Base-by-base conservation (phyloP, 2,113 vertebrate species). In the Symphodus melops region DNA sequence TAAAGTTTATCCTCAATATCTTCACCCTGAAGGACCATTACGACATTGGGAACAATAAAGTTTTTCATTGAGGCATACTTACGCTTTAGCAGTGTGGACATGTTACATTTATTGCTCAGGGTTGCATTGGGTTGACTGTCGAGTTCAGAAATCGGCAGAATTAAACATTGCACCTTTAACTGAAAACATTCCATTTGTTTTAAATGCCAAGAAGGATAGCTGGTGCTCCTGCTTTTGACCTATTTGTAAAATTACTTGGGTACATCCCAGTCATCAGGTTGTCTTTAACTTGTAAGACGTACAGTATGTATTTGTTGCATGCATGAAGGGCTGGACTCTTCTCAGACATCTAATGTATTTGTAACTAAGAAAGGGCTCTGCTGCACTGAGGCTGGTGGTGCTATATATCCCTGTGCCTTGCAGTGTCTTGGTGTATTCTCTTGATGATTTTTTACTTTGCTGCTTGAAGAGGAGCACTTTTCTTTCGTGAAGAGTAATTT, bases 401-500 rank as follows among this genome's bases (percentile, higher is more conserved):
- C 53, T 42, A 41, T 63, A 16, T 28, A 28, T 70, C 36, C 52
- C 55, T 7, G 8, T 53, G 63, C 57, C 44, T 55, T 60, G 53
- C 54, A 33, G 37, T 70, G 42, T 65, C 59, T 49, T 19, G 55
- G 51, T 53, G 39, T 68, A 37, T 72, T 33, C 64, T 68, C 52
- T 41, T 37, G 20, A 17, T 62, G 51, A 67, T 72, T 68, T 68
- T 68, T 54, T 63, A 28, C 44, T 61, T 77, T 66, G 48, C 23
- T 54, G 42, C 78, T 62, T 59, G 20, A 51, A 77, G 42, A 85
- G 54, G 13, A 49, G 66, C 56, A 37, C 60, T 78, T 58, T 69
- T 85, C 74, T 60, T 81, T 78, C 56, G 49, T 48, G 78, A 16
- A 69, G 16, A 66, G 25, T 63, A 61, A 72, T 78, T 61, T 75